phyloP scores from a whole-genome alignment of 92 coral and sea anemone species.

The Porites evermanni region DNA sequence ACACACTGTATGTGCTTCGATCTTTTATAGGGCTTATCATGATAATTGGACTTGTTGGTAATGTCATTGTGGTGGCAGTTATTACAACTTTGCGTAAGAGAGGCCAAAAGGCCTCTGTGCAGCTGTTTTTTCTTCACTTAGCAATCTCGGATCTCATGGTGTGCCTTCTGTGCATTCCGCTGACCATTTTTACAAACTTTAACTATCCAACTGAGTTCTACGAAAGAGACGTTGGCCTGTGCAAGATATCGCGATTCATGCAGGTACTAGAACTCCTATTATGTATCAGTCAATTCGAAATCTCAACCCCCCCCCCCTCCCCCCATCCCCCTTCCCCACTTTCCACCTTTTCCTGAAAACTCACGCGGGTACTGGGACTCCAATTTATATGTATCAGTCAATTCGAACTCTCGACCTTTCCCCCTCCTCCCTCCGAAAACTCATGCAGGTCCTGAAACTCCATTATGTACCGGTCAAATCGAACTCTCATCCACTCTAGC shows the following conservation, averaged over 20 bases:
- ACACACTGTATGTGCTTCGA: background rate
- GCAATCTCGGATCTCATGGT: constrained; percentile 75
- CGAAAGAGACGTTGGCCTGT: constrained; percentile 38
- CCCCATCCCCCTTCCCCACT: too few species aligned
- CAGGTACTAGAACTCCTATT: constrained; percentile 43
- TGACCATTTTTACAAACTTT: constrained; percentile 71
- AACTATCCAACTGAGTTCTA: constrained; percentile 54
- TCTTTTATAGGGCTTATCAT: constrained; percentile 50
- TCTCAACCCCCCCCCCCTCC: too few species aligned
- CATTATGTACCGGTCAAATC: too few species aligned
- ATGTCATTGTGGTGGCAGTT: constrained; percentile 68
- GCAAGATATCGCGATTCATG: constrained; percentile 58
- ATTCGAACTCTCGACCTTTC: too few species aligned
- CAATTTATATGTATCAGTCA: too few species aligned
- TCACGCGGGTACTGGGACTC: too few species aligned
- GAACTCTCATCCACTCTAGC: too few species aligned
- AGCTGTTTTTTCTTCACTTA: constrained; percentile 61
- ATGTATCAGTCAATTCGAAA: too few species aligned
- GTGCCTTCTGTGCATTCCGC: constrained; percentile 68
- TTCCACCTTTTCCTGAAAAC: too few species aligned
- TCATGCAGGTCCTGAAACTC: too few species aligned
- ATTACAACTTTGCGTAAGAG: constrained; percentile 57
- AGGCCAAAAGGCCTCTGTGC: constrained; percentile 69
- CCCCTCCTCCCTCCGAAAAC: too few species aligned
- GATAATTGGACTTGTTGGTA: constrained; percentile 59